These are phyloP conservation scores for Limnephilus marmoratus DNA, from an alignment of 2,888 invertebrate genomes.

Conservation along the genomic window DNA sequence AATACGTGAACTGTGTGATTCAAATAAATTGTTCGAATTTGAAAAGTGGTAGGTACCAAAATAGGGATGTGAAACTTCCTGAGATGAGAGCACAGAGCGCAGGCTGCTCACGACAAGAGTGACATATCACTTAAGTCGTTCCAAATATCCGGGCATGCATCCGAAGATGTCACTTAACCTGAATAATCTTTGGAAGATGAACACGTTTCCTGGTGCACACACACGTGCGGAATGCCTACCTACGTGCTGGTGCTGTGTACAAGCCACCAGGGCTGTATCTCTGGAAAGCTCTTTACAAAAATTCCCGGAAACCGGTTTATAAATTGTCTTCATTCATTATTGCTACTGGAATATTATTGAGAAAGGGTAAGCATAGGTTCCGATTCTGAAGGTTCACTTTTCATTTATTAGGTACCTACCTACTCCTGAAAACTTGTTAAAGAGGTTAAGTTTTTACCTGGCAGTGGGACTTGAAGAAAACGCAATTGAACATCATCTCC, in stretches of 20 bases:
- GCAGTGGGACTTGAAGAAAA: neutral
- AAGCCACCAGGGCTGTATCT: neutral
- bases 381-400: too few species aligned
- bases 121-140: constrained; percentile 7
- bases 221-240: neutral
- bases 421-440: neutral
- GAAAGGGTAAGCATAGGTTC: neutral
- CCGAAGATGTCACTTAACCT: constrained; percentile 18
- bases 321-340: neutral
- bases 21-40: neutral
- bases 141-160: constrained; percentile 32
- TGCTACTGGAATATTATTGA: neutral
- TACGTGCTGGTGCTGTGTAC: neutral
- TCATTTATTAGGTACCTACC: neutral
- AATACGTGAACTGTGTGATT: neutral
- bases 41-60: neutral
- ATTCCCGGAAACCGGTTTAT: too few species aligned
- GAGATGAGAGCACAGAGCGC: neutral
- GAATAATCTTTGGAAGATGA: constrained; percentile 27
- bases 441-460: neutral
- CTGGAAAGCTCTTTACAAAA: neutral
- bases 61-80: neutral
- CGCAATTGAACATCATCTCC: neutral
- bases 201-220: neutral
- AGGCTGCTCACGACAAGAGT: neutral